Conservation (phyloP, 35 echinoderm and acorn worm genomes). For the Lytechinus variegatus region DNA sequence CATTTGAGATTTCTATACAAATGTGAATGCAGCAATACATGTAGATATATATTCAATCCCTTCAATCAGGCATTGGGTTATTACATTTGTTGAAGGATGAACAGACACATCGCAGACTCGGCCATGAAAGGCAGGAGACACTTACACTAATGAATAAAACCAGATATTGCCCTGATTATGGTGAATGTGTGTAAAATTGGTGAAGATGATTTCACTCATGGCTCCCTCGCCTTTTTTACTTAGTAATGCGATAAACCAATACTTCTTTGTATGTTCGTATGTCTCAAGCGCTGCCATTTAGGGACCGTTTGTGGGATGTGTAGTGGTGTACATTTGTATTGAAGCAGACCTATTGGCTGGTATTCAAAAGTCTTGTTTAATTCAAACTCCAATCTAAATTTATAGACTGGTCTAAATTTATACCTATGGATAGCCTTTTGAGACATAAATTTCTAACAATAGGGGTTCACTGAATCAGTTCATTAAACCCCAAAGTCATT, state of each 20-base stretch:
- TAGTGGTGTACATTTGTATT: background rate
- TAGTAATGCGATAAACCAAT: background rate
- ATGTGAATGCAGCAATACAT: background rate
- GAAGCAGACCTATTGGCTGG: too few species aligned
- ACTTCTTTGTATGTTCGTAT: background rate
- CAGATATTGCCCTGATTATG: background rate
- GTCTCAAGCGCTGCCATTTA: background rate
- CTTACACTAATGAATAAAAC: background rate
- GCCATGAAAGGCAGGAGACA: background rate
- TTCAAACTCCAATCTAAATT: too few species aligned
- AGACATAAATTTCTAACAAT: too few species aligned
- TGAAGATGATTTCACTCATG: background rate
- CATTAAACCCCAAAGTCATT: too few species aligned
- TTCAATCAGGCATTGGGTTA: background rate
- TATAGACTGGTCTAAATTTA: too few species aligned
- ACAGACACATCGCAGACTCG: background rate
- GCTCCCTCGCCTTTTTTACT: background rate
- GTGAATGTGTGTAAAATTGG: slow-evolving; percentile 9
- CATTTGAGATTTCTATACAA: background rate
- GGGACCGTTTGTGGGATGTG: background rate
- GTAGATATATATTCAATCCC: background rate
- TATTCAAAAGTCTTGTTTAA: too few species aligned
- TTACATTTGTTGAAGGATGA: background rate
- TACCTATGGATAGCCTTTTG: too few species aligned
- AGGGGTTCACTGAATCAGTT: too few species aligned